Evolutionary conservation across 2,888 invertebrate species (phyloP), one percentile per base, ranked within the genome.

Genomic region (Troides helena): DNA sequence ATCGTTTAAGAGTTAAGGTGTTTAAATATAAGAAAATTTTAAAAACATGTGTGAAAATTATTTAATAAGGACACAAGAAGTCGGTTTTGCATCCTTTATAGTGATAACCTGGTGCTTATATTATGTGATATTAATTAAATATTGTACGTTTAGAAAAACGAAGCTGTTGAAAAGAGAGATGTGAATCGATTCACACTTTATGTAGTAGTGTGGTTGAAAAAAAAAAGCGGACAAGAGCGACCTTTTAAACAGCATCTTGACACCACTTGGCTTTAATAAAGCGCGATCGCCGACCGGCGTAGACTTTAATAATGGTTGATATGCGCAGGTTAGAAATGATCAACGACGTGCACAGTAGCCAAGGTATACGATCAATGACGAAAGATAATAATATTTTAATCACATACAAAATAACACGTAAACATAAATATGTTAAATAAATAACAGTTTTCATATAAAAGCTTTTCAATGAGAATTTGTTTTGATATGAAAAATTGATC

Each of bases 221-320:
- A 53, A 53, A 53, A 18, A 53, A n/a, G 53, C n/a, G 53, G 18
- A n/a, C 53, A 84, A 80, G 80, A 85, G 85, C 85, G 87, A 89
- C 87, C 85, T 73, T 74, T 82, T 84, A 74, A 81, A 90, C 89
- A 76, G 80, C 72, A 75, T 76, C 90, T 90, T 88, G 89, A 88
- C 86, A 85, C 85, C 76, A 77, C 88, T 89, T 75, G 80, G 86
- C 81, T 78, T 87, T 89, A 89, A 89, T 88, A 90, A 90, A 87
- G 78, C 81, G 81, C 73, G 80, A 82, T 83, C 81, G 82, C 82
- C 83, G 83, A 85, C 87, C 76, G 75, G 81, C 80, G 81, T 78
- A 57, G 72, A 74, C 72, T 12, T 62, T 30, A 59, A 46, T 43
- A 65, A 53, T 18, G 18, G 21, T 8, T 43, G 50, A 50, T 50